These are phyloP conservation scores for Erinaceus europaeus DNA, from an alignment of 2,113 vertebrate genomes.

Conservation along the genomic window DNA sequence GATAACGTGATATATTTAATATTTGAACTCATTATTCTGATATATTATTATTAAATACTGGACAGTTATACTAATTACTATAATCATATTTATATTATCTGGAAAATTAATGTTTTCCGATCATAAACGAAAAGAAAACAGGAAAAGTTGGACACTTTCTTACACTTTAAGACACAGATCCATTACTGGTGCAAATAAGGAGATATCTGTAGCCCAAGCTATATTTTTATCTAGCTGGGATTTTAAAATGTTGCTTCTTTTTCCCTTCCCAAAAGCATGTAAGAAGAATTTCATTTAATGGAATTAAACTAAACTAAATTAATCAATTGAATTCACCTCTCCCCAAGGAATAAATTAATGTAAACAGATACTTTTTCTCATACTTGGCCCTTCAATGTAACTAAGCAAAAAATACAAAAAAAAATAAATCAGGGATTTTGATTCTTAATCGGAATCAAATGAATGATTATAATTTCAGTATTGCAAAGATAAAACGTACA, in stretches of 20 bases:
- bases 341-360: slow-evolving; percentile 38
- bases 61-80: not conserved
- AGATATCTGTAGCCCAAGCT: not conserved
- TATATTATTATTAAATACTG: not conserved
- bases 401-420: slow-evolving; percentile 23
- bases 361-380: slow-evolving; percentile 16
- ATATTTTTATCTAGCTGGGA: not conserved
- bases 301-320: not conserved
- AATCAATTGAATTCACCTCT: not conserved
- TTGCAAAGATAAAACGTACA: not conserved
- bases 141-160: not conserved
- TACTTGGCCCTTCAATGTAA: slow-evolving; percentile 1
- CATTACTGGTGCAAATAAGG: not conserved
- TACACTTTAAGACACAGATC: not conserved
- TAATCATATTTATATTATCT: not conserved
- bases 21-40: not conserved
- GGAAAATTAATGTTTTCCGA: not conserved
- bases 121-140: not conserved
- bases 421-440: slow-evolving; percentile 14
- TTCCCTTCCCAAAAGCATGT: not conserved
- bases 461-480: slow-evolving; percentile 46
- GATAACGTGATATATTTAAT: not conserved
- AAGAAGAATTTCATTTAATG: not conserved
- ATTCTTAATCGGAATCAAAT: slow-evolving; percentile 52
- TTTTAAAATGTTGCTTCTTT: not conserved